phyloP scores from a whole-genome alignment of 2,113 vertebrate species.

The Hippocampus abdominalis region DNA sequence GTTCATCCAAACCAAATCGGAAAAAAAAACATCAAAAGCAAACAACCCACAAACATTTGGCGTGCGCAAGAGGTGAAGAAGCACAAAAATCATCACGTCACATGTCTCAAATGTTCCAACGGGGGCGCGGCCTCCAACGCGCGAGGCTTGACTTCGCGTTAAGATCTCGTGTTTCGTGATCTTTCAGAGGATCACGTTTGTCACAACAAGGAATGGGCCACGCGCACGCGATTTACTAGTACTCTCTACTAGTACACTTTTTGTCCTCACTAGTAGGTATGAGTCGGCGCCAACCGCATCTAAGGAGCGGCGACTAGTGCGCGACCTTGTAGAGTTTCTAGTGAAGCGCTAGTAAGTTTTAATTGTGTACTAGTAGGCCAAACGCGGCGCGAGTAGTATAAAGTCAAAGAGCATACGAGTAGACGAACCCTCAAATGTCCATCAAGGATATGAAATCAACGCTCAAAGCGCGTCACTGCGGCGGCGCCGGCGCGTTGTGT shows the following conservation, averaged over 20 bases:
- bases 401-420: not conserved
- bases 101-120: not conserved
- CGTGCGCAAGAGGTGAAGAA: not conserved
- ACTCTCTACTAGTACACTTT: not conserved
- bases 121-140: not conserved
- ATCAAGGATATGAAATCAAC: not conserved
- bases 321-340: too few relatives aligned
- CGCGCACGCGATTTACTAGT: not conserved
- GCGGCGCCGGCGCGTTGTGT: slow-evolving; percentile 24
- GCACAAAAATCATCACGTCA: not conserved
- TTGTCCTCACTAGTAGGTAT: not conserved
- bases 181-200: too few relatives aligned
- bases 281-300: too few relatives aligned
- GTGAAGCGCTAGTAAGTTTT: too few relatives aligned
- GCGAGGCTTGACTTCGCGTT: not conserved
- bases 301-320: too few relatives aligned
- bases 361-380: not conserved
- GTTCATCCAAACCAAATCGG: not conserved
- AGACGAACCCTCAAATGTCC: not conserved
- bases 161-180: not conserved
- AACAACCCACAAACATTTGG: not conserved
- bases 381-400: not conserved
- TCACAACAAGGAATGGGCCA: not conserved
- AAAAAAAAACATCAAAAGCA: not conserved
- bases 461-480: slow-evolving; percentile 34